Conservation (phyloP, 2,797 vertebrate species). For the Danio tinwini region DNA sequence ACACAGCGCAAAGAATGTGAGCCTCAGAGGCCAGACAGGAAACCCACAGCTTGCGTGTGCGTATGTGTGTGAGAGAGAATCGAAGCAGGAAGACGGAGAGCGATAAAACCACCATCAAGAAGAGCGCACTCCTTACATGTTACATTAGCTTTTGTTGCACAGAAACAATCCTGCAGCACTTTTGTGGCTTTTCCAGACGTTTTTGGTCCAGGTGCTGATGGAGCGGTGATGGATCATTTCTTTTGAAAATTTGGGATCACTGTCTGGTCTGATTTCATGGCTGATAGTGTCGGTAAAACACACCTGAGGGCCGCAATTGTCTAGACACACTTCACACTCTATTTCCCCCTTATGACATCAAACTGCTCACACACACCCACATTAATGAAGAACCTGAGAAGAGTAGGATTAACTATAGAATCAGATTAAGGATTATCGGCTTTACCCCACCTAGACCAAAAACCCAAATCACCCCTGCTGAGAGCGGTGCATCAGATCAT, state of each 20-base stretch:
- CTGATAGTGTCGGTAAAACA: constrained; percentile 3
- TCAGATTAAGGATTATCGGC: constrained; percentile 41
- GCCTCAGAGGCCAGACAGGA: constrained; percentile 59
- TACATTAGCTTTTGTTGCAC: constrained; percentile 4
- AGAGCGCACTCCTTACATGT: neutral
- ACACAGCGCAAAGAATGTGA: constrained; percentile 67
- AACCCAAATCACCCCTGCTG: constrained; percentile 26
- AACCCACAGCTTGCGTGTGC: constrained; percentile 54
- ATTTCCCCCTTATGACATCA: constrained; percentile 62
- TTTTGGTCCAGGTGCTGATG: constrained; percentile 46
- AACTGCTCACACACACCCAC: constrained; percentile 56
- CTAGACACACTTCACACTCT: constrained; percentile 60
- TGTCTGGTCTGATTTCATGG: constrained; percentile 46
- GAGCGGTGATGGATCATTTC: constrained; percentile 28
- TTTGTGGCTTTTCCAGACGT: constrained; percentile 30
- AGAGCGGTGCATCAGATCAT: constrained; percentile 14
- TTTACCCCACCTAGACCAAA: constrained; percentile 44
- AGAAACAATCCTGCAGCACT: neutral
- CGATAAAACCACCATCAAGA: constrained; percentile 10
- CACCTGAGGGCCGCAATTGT: constrained; percentile 55
- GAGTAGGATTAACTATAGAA: constrained; percentile 26
- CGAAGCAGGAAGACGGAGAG: constrained; percentile 5
- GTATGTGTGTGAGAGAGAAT: constrained; percentile 24
- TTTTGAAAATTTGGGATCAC: constrained; percentile 29
- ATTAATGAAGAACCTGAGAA: constrained; percentile 37